Conservation (phyloP, 1,140 invertebrate genomes). For the Ceratosolen solmsi region DNA sequence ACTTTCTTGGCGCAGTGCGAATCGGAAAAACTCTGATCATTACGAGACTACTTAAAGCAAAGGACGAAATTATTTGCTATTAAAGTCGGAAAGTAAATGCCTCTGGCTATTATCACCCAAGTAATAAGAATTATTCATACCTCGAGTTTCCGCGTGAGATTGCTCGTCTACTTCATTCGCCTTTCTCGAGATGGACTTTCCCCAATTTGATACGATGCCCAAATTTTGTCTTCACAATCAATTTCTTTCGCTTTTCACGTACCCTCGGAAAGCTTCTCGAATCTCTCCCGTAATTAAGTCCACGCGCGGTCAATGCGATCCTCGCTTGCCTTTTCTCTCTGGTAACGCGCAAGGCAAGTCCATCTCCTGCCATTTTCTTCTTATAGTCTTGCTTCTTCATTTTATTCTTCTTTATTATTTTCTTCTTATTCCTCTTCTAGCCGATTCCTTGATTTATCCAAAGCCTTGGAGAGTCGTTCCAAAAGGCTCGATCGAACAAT, state of each 20-base stretch:
- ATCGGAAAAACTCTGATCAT: neutral
- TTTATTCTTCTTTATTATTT: constrained; percentile 4
- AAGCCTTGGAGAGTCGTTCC: neutral
- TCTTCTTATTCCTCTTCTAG: constrained; percentile 41
- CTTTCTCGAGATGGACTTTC: neutral
- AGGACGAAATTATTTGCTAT: neutral
- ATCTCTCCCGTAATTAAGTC: constrained; percentile 57
- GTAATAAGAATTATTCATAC: constrained; percentile 16
- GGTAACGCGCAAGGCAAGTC: neutral
- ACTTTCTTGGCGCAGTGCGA: no score
- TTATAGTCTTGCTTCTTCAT: neutral
- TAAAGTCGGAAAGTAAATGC: constrained; percentile 9
- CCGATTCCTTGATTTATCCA: constrained; percentile 24
- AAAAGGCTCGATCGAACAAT: constrained; percentile 31
- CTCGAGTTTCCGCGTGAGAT: neutral
- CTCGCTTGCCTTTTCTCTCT: neutral
- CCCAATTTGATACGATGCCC: no score
- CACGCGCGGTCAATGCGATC: constrained; percentile 51
- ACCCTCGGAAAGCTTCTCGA: neutral
- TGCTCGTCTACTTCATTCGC: constrained; percentile 29
- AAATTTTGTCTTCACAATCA: no score
- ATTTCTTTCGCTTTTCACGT: neutral
- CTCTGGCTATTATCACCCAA: neutral
- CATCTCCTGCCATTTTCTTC: neutral
- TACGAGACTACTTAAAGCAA: constrained; percentile 15